Evolutionary conservation across 30 jellyfish, hydroid and myxozoan genomes (phyloP), one percentile per base, ranked within the genome.

Genomic region (Turritopsis rubra): DNA sequence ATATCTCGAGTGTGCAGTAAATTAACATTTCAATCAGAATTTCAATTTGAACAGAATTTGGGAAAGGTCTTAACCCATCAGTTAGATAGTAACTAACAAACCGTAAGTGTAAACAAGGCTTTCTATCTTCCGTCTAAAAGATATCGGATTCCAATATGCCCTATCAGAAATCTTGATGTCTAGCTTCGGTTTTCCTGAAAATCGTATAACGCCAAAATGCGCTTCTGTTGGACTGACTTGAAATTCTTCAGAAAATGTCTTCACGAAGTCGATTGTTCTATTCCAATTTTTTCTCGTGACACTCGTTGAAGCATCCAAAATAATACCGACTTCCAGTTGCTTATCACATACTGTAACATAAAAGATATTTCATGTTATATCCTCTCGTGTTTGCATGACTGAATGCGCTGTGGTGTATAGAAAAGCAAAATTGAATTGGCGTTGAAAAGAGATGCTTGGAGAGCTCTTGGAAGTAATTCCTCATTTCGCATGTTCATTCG

Each of bases 291-390:
- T 28, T 9, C 80, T 53, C 22, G 84, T 84, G 1, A 90, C 95
- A 77, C 97, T 90, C 52, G 86, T 53, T 27, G 95, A 85, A n/a
- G 92, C 97, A 72, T 90, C 97, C 86, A 90, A 24, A 28, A 85
- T 82, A 76, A 90, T 79, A 22, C 97, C 97, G 54, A 90, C 81
- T 71, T 90, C 97, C 41, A 90, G 65, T 24, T 92, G 86, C 74
- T 82, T 82, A 53, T 60, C 73, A 73, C 97, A 90, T 16, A 75
- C 97, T 90, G 79, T 7, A 86, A 84, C 4, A 74, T 7, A 74
- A 68, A 68, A 9, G 0, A 18, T 18, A 60, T n/a, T n/a, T n/a
- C n/a, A n/a, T n/a, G n/a, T n/a, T n/a, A n/a, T n/a, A n/a, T n/a
- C n/a, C n/a, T n/a, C n/a, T n/a, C n/a, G n/a, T n/a, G n/a, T n/a